These are phyloP conservation scores for Choloepus didactylus DNA, from an alignment of 2,797 vertebrate species.

Conservation along the genomic window DNA sequence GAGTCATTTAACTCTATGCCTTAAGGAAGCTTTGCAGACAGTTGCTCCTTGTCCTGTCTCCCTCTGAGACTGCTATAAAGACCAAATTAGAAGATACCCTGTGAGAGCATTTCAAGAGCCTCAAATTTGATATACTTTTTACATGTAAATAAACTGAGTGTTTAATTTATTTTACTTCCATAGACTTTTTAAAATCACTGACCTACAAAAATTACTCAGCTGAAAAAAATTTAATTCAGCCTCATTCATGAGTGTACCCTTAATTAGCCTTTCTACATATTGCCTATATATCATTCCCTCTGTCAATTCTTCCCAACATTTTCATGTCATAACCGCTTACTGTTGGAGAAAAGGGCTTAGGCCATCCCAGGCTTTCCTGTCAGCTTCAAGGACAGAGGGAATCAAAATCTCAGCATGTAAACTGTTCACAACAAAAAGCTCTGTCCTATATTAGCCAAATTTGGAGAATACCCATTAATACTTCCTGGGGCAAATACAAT, in stretches of 20 bases:
- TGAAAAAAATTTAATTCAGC: neutral
- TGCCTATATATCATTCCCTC: neutral
- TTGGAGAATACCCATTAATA: neutral
- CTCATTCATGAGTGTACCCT: neutral
- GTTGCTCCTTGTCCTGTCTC: neutral
- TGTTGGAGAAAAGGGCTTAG: neutral
- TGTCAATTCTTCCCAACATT: neutral
- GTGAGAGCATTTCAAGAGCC: neutral
- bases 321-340: neutral
- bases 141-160: neutral
- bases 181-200: neutral
- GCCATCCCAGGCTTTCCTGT: neutral
- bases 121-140: neutral
- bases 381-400: neutral
- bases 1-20: neutral
- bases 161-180: neutral
- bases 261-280: neutral
- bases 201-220: neutral
- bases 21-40: neutral
- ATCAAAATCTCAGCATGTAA: neutral
- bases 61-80: neutral
- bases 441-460: neutral
- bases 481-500: neutral
- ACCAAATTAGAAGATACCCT: neutral
- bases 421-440: neutral